A percentile compares a stretch with the other conserved stretches of the same genome.
phyloP scores from a whole-genome alignment of 2,888 invertebrate species.

The Adelognathus sp. region DNA sequence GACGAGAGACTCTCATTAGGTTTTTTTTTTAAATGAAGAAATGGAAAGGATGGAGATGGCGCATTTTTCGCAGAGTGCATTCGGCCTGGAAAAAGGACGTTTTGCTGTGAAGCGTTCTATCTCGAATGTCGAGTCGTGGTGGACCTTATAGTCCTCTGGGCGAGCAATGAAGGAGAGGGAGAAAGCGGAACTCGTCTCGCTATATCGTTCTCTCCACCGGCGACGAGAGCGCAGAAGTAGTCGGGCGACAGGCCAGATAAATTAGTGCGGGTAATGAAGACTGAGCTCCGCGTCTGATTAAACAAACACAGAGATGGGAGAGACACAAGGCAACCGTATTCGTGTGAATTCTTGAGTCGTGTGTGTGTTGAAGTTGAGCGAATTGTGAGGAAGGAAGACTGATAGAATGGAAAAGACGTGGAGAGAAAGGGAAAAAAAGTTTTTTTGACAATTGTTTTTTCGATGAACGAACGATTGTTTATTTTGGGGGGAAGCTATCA shows the following conservation, averaged over 20 bases:
- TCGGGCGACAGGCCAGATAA: conserved; percentile 76
- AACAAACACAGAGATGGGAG: conserved; percentile 74
- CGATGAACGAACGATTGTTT: conserved; percentile 35
- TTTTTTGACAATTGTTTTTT: conserved; percentile 62
- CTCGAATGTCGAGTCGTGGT: conserved; percentile 42
- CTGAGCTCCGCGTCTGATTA: conserved; percentile 78
- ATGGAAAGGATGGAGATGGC: background rate
- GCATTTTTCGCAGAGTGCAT: conserved; percentile 42
- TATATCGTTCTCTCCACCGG: conserved; percentile 16
- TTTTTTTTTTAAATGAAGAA: background rate
- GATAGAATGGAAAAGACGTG: conserved; percentile 46
- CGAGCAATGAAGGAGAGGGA: conserved; percentile 28
- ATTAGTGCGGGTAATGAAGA: conserved; percentile 78
- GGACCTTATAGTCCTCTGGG: conserved; percentile 29
- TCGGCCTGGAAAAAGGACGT: conserved; percentile 42
- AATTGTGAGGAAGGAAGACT: conserved; percentile 52
- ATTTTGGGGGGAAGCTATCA: background rate
- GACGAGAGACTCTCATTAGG: background rate
- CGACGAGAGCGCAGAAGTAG: conserved; percentile 63
- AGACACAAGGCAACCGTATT: conserved; percentile 63
- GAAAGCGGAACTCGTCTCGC: background rate
- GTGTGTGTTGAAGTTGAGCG: conserved; percentile 42
- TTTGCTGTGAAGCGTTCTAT: conserved; percentile 29
- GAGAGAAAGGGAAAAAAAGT: conserved; percentile 38
- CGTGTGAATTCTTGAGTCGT: conserved; percentile 26